Evolutionary conservation across 2,113 vertebrate species (phyloP), one percentile per base, ranked within the genome.

Genomic region (Castor canadensis): DNA sequence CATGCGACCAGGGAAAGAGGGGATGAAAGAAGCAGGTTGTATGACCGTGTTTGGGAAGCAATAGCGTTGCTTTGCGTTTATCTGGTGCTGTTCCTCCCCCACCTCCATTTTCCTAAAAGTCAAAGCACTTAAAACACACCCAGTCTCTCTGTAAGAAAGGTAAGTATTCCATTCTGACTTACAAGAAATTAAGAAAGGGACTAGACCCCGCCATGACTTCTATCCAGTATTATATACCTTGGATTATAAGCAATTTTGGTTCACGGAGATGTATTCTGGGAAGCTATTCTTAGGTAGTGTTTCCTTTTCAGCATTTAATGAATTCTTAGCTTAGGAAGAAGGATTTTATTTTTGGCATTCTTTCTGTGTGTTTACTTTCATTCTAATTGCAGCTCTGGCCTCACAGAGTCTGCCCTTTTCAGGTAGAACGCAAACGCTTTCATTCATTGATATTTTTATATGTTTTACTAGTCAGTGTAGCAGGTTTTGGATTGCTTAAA

Each of bases 91-190:
- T 30, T 56, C 47, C 4, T 35, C 52, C 47, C 22, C 30, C 58
- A 56, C 20, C 32, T 32, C 49, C 76, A 8, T 64, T 62, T 71
- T 32, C 43, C 76, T 79, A 93, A 91, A 93, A 95, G 93, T 96
- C 64, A 94, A 22, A 95, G 71, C 96, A 87, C 95, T 77, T 90
- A 90, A n/a, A 92, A 71, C 94, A 85, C 90, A 45, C 43, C 60
- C 90, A 32, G 43, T 94, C 49, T 86, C 54, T 84, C 30, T 62
- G 47, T 87, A 28, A 47, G 81, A 32, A 87, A 81, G 95, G 96
- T 97, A 69, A 96, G 94, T 93, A 87, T 89, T 81, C 64, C 84
- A 87, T 0, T 75, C 20, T 60, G 67, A 82, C 28, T 56, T 35
- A 45, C 5, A 52, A 60, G 89, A 89, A 52, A 79, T 64, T 16